Evolutionary conservation across 2,113 vertebrate genomes (phyloP), one percentile per base, ranked within the genome.

Genomic region (Chloroceryle aenea): DNA sequence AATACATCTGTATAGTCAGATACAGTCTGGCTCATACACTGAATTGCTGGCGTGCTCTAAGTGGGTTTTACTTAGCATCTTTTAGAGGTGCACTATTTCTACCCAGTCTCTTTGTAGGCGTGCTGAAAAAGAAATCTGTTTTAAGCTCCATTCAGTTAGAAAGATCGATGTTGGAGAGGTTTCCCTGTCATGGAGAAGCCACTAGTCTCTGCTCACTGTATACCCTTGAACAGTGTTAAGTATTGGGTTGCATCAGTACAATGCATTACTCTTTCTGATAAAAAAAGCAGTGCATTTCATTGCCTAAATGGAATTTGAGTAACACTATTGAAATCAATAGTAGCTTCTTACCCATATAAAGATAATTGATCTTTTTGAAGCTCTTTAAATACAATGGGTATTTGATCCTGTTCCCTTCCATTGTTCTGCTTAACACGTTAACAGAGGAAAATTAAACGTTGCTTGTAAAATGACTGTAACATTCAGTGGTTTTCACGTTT

Each of bases 321-420:
- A 96, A 94, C 83, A 29, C 29, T 83, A 38, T 21, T 75, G 95
- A 74, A 97, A 97, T 96, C 95, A 61, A 96, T 92, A 92, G 61
- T 36, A 30, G 43, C 40, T 92, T 89, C 85, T 95, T 93, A 90
- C 56, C 90, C 90, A 61, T 88, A 80, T 71, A 77, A 91, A 94
- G 87, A 83, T 94, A 96, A 94, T 90, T 93, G 90, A 94, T 96
- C 75, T 94, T 93, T 93, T 26, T 68, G 88, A 78, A 71, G 68
- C 52, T 67, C 85, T 81, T 95, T 90, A 94, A 90, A 52, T 93
- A 77, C 90, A 86, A 86, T 23, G 92, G 88, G 61, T 34, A 45
- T 93, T 95, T 94, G 87, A 93, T 96, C 93, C 90, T 85, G 85
- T 93, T 93, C 86, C 63, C 56, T 90, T 86, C 72, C 75, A 32